A percentile compares a stretch with the other conserved stretches of the same genome.
These are phyloP conservation scores for Acanthococcus lagerstroemiae DNA, from an alignment of 2,888 invertebrate species.

Conservation along the genomic window DNA sequence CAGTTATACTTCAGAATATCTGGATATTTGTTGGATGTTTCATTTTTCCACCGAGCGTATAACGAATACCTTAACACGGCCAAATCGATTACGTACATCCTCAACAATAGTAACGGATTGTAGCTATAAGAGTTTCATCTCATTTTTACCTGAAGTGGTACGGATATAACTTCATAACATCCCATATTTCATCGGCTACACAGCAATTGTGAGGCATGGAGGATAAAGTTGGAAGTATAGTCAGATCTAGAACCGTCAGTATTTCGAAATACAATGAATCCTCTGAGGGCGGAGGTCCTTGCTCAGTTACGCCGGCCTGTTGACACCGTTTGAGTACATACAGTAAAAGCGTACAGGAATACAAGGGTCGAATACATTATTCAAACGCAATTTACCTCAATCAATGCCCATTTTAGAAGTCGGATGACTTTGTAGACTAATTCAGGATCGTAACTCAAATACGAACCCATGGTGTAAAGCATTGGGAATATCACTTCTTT, in stretches of 20 bases:
- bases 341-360: too few relatives aligned
- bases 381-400: too few relatives aligned
- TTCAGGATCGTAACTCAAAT: constrained; percentile 75
- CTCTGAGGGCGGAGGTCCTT: constrained; percentile 36
- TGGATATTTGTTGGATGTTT: constrained; percentile 70
- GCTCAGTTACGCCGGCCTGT: constrained; percentile 19
- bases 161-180: constrained; percentile 71
- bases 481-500: constrained; percentile 72
- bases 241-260: constrained; percentile 73
- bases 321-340: too few relatives aligned
- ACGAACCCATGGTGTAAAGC: constrained; percentile 73
- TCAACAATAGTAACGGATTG: background rate
- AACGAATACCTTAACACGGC: constrained; percentile 62
- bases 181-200: constrained; percentile 93
- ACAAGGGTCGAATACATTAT: too few relatives aligned
- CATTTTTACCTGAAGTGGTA: constrained; percentile 61
- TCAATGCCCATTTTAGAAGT: constrained; percentile 45
- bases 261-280: constrained; percentile 70
- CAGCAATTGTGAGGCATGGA: constrained; percentile 91
- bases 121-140: too few relatives aligned
- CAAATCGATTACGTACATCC: too few relatives aligned
- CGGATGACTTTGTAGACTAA: constrained; percentile 75
- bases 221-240: constrained; percentile 79
- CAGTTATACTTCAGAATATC: constrained; percentile 72
- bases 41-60: constrained; percentile 95